Evolutionary conservation across 2,113 vertebrate genomes (phyloP), one percentile per base, ranked within the genome.

Genomic region (Rhabdornis inornatus): DNA sequence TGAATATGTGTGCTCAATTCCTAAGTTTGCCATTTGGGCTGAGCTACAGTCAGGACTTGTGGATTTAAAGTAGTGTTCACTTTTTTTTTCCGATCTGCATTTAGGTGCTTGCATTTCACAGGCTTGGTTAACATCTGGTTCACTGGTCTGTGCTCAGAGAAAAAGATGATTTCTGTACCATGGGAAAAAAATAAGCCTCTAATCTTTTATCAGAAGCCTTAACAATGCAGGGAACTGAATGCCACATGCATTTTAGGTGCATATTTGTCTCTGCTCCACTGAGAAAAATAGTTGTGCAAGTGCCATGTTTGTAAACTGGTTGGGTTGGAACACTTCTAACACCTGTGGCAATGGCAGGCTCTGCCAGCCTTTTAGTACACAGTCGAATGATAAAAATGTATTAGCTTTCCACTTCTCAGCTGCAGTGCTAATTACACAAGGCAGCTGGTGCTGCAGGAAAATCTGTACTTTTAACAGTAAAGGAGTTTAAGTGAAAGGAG

Each of bases 401-500:
- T 94, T 89, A 89, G 72, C 39, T 94, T 92, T 90, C 83, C 86
- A 93, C 72, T 96, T 92, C 61, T 37, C 77, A 84, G 44, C 68
- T 90, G 47, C 68, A 90, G 44, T 47, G n/a, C 40, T 89, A 90
- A 92, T 90, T 90, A 79, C 24, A 87, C 3, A 45, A 84, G 78
- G 85, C 94, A 96, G 88, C 85, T 95, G 93, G 60, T 81, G 72
- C 72, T 93, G 85, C 60, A 81, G 76, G 80, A 90, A 89, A 89
- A 81, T 39, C 76, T 3, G 0, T 27, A 71, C 49, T 86, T 45
- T 86, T 37, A 77, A 63, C 13, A 75, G 64, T n/a, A 77, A 70
- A 83, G 75, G 75, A 90, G 83, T 71, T 64, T 42, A 75, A 83
- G 52, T 31, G 24, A 63, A 88, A 92, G 68, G 25, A 80, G 15